Conservation (phyloP, 2,797 vertebrate genomes). For the Rhinella marina region DNA sequence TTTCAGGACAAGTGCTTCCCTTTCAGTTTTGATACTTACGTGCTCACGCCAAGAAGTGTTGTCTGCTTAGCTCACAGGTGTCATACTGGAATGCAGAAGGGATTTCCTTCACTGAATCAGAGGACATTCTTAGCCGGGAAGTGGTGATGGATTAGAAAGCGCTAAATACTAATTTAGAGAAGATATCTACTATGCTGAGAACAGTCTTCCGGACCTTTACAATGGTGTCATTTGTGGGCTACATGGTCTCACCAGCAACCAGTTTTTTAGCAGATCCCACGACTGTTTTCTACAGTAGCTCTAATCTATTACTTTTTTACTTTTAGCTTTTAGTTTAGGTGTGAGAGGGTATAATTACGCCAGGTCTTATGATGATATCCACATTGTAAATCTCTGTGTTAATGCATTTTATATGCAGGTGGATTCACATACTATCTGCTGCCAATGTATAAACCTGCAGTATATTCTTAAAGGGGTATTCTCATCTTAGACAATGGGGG, state of each 20-base stretch:
- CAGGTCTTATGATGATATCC: too few relatives aligned
- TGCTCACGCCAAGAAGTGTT: background rate
- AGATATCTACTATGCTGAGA: too few relatives aligned
- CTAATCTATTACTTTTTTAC: background rate
- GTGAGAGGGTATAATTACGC: too few relatives aligned
- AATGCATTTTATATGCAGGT: too few relatives aligned
- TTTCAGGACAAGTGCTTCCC: background rate
- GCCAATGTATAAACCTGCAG: too few relatives aligned
- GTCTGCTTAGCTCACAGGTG: slow-evolving; percentile 12
- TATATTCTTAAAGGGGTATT: too few relatives aligned
- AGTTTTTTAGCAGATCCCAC: background rate
- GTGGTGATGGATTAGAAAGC: background rate
- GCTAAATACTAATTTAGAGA: background rate
- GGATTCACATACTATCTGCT: too few relatives aligned
- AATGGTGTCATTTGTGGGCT: background rate
- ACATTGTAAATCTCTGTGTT: too few relatives aligned
- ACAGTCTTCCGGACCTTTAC: too few relatives aligned
- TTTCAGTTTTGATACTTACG: background rate
- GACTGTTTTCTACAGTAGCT: background rate
- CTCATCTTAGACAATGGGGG: too few relatives aligned
- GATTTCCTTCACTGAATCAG: slow-evolving; percentile 29
- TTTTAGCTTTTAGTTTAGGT: too few relatives aligned
- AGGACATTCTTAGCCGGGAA: slow-evolving; percentile 17
- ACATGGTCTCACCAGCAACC: background rate
- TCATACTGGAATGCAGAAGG: slow-evolving; percentile 28